A percentile compares a stretch with the other conserved stretches of the same genome.
Conservation (phyloP, 2,113 vertebrate species). For the Gobiocypris rarus region DNA sequence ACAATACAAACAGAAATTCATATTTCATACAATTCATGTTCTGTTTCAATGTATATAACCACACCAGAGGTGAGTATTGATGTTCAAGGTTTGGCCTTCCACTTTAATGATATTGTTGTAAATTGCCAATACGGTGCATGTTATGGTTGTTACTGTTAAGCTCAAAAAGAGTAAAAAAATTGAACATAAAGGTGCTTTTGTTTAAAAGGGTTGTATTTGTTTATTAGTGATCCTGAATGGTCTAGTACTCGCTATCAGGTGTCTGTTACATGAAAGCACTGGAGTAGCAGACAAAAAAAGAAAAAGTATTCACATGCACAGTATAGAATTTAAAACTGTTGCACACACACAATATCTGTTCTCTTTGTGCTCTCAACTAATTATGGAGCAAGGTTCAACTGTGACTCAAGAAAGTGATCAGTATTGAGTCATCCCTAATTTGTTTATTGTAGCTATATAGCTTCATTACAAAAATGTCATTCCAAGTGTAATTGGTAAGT, state of each 20-base stretch:
- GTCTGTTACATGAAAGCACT: not conserved
- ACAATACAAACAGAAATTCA: too few relatives aligned
- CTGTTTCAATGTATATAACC: too few relatives aligned
- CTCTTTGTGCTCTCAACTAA: not conserved
- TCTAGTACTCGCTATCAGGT: not conserved
- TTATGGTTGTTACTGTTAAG: too few relatives aligned
- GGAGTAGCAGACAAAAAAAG: not conserved
- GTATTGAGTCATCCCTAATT: too few relatives aligned
- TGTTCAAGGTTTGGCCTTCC: too few relatives aligned
- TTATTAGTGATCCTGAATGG: not conserved
- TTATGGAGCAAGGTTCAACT: not conserved
- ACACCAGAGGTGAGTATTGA: too few relatives aligned
- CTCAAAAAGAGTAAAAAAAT: not conserved
- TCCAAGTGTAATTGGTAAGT: not conserved
- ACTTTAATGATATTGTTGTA: too few relatives aligned
- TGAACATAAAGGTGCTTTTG: not conserved
- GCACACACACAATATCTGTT: not conserved
- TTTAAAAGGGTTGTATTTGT: not conserved
- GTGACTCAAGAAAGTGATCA: not conserved
- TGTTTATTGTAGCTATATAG: not conserved
- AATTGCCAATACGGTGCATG: too few relatives aligned
- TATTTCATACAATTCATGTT: too few relatives aligned
- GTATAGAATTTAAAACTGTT: not conserved
- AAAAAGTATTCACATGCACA: not conserved
- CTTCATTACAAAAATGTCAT: not conserved